Conservation (phyloP, 2,113 vertebrate species). For the Rhodinocichla rosea region DNA sequence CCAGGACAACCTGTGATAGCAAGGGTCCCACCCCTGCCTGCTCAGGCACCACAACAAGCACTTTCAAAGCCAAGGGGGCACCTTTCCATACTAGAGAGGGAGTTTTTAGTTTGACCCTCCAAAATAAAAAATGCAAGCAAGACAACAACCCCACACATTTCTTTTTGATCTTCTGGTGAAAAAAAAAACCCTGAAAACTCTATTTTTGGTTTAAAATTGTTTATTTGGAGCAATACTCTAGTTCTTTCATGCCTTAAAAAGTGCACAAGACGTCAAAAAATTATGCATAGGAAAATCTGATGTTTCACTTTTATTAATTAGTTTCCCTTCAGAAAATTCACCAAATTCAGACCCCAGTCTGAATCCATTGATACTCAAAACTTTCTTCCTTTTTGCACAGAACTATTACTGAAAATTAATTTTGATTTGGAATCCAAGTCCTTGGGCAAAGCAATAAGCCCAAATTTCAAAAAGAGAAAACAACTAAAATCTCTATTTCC, state of each 20-base stretch:
- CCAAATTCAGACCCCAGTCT: neutral
- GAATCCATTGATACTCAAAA: neutral
- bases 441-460: neutral
- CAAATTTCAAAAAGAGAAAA: neutral
- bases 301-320: neutral
- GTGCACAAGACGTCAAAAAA: neutral
- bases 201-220: neutral
- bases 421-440: neutral
- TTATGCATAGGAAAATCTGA: neutral
- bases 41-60: neutral
- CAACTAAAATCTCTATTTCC: neutral
- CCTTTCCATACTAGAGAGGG: neutral
- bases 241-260: neutral
- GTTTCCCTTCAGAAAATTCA: neutral
- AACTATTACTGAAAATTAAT: neutral
- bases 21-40: neutral
- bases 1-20: neutral
- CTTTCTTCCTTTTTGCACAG: neutral
- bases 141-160: neutral
- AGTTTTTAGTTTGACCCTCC: neutral
- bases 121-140: neutral
- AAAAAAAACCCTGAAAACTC: neutral
- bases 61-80: neutral
- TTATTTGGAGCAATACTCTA: neutral
- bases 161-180: fast-evolving